Base-by-base conservation (phyloP, 2,888 invertebrate species). In the Corbicula japonica region DNA sequence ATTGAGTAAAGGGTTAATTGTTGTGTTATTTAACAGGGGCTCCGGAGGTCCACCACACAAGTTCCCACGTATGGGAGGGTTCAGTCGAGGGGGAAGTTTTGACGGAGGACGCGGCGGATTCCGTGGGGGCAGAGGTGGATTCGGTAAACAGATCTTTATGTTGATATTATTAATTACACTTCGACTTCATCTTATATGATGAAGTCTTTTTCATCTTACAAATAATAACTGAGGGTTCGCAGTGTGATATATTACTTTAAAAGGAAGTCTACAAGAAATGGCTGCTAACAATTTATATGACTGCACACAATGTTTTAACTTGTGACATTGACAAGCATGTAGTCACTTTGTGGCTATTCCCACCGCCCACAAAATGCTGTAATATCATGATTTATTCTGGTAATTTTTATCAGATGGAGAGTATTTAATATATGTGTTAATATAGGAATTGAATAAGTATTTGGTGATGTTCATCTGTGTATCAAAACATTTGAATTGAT, bases 71-170 rank as follows among this genome's bases (percentile, higher is more conserved):
- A 41, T 54, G 46, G 78, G 81, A 21, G 80, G 85, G 38, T 76
- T 80, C 26, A 73, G 80, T 38, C 46, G 56, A 44, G 77, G 86
- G 23, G n/a, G 80, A 8, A 58, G 78, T 52, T 66, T 76, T 48
- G 82, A 82, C 34, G 80, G 86, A 10, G 79, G 85, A 26, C 73
- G 78, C 44, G 60, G 78, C 50, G 80, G 83, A 61, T 78, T 15
- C 34, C 70, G 18, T 65, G 77, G 44, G 41, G 80, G 60, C 61
- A 56, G 74, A 48, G 70, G 69, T 38, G 77, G 80, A 30, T 68
- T 76, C 23, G 81, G n/a, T n/a, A n/a, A n/a, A n/a, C 6, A 21
- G 6, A 32, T 34, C 1, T 35, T 35, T 56, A 34, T 15, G 34
- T 32, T 4, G 10, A 32, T 21, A 4, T 10, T 8, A 10, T 21